A percentile compares a stretch with the other conserved stretches of the same genome.
Evolutionary conservation across 1,140 invertebrate genomes (phyloP).

Genomic region (Apis dorsata): DNA sequence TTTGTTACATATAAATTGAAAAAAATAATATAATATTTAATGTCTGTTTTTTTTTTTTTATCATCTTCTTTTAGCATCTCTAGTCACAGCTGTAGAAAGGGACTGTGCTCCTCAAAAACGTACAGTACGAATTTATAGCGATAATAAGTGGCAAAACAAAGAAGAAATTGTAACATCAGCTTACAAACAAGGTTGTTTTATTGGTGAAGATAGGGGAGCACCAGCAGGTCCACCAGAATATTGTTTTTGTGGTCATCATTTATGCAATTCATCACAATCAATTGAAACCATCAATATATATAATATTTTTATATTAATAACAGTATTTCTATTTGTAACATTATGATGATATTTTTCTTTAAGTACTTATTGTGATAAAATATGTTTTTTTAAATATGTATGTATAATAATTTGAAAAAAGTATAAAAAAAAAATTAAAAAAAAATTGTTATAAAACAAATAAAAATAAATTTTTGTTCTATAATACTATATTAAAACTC

Average conservation of each 20-base stretch:
- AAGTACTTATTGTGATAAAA: constrained; percentile 20
- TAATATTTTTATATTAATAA: constrained; percentile 19
- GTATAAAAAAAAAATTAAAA: background rate
- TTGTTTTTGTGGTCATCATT: constrained; percentile 85
- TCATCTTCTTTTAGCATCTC: constrained; percentile 77
- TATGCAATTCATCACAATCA: constrained; percentile 81
- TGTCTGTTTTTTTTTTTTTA: background rate
- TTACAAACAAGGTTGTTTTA: constrained; percentile 85
- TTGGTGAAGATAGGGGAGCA: constrained; percentile 82
- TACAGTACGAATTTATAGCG: constrained; percentile 80
- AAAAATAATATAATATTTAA: background rate
- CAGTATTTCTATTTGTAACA: constrained; percentile 37
- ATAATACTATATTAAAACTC: background rate
- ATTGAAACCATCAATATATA: constrained; percentile 15
- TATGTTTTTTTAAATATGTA: background rate
- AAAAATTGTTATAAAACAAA: too few species aligned
- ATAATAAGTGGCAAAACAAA: constrained; percentile 83
- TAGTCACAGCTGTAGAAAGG: constrained; percentile 82
- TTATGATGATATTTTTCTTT: constrained; percentile 28
- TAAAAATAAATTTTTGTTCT: constrained; percentile 2
- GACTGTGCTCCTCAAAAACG: constrained; percentile 88
- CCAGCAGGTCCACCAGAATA: constrained; percentile 80
- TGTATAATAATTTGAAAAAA: background rate
- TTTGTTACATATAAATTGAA: background rate
- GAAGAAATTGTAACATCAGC: constrained; percentile 82